A percentile compares a stretch with the other conserved stretches of the same genome.
Evolutionary conservation across 1,140 invertebrate genomes (phyloP).

Genomic region (Nephila pilipes): DNA sequence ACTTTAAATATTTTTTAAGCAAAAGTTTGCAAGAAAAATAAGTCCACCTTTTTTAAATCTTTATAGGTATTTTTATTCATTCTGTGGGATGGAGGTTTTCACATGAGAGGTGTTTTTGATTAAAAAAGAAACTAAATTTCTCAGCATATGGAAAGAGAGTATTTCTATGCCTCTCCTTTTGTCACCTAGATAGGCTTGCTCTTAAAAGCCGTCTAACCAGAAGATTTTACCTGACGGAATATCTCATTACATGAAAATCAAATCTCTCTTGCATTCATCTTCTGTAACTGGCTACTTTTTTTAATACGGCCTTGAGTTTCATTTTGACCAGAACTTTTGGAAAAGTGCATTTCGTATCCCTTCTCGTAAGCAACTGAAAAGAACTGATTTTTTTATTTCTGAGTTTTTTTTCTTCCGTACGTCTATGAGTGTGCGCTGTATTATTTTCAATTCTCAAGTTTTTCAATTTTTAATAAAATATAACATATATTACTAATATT

Average conservation of each 20-base stretch:
- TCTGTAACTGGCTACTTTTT: background rate
- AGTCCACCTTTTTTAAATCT: background rate
- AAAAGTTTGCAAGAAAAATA: background rate
- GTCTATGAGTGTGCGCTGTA: background rate
- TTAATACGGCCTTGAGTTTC: background rate
- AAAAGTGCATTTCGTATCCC: background rate
- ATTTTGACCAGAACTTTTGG: background rate
- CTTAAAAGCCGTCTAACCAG: background rate
- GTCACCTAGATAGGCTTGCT: background rate
- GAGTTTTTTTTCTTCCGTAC: background rate
- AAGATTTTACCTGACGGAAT: background rate
- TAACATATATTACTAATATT: background rate
- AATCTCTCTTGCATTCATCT: background rate
- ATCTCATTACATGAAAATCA: background rate
- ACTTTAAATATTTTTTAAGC: background rate
- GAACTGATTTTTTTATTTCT: background rate
- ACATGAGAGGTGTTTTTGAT: background rate
- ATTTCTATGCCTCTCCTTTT: background rate
- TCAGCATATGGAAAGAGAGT: background rate
- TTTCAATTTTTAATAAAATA: background rate
- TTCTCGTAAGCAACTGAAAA: background rate
- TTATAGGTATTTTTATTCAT: background rate
- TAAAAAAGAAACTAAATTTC: constrained; percentile 13
- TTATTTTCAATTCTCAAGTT: background rate
- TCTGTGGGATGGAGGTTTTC: background rate